Conservation (phyloP, 2,113 vertebrate genomes). For the Paramisgurnus dabryanus region DNA sequence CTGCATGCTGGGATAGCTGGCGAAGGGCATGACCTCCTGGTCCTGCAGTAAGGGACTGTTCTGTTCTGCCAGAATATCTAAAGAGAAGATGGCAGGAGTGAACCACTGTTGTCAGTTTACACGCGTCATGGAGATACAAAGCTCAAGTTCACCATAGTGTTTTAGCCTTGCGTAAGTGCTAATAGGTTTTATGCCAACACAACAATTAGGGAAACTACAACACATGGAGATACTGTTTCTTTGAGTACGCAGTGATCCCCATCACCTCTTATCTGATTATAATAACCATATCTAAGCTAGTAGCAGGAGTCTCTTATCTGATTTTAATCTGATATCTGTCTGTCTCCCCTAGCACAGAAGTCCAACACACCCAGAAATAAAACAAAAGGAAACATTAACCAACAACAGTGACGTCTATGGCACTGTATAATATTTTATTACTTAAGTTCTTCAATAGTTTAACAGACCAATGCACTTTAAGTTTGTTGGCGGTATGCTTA, state of each 20-base stretch:
- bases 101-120: slow-evolving; percentile 33
- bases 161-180: slow-evolving; percentile 21
- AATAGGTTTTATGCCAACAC: slow-evolving; percentile 31
- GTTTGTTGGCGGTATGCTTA: neutral
- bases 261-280: neutral
- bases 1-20: slow-evolving; percentile 80
- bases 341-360: slow-evolving; percentile 11
- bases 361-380: slow-evolving; percentile 55
- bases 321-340: neutral
- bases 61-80: slow-evolving; percentile 89
- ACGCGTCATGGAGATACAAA: slow-evolving; percentile 36
- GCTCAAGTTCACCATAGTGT: slow-evolving; percentile 38
- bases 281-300: neutral
- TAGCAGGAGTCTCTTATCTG: slow-evolving; percentile 7
- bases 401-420: neutral
- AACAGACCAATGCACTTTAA: neutral
- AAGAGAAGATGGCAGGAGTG: slow-evolving; percentile 41
- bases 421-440: neutral
- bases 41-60: slow-evolving; percentile 83
- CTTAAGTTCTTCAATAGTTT: neutral
- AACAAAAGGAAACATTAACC: slow-evolving; percentile 69
- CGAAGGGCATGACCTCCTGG: slow-evolving; percentile 82
- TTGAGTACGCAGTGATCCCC: neutral
- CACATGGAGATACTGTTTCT: slow-evolving; percentile 46
- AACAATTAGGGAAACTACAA: slow-evolving; percentile 43